These are phyloP conservation scores for Pungitius pungitius DNA, from an alignment of 2,113 vertebrate species.

Conservation along the genomic window DNA sequence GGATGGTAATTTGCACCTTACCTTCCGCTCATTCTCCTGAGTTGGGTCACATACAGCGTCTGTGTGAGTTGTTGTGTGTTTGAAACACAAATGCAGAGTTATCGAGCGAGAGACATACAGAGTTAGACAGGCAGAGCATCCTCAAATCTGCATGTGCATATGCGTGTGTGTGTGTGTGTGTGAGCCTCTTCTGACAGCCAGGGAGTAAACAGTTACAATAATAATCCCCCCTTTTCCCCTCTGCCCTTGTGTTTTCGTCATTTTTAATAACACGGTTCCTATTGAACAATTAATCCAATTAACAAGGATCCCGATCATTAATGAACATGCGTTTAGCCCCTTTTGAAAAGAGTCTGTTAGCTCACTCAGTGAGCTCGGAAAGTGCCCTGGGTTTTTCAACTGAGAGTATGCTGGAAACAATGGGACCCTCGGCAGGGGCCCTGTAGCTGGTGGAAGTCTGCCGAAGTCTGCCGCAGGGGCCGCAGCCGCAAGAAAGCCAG, in stretches of 20 bases:
- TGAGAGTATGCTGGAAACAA: conserved; percentile 63
- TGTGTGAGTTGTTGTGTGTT: conserved; percentile 46
- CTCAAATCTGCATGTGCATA: conserved; percentile 8
- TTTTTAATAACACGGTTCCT: conserved; percentile 82
- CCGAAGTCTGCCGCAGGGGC: conserved; percentile 55
- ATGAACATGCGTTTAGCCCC: conserved; percentile 74
- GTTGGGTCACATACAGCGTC: conserved; percentile 45
- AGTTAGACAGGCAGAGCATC: conserved; percentile 26
- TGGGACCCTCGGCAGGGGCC: conserved; percentile 46
- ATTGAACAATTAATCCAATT: conserved; percentile 85
- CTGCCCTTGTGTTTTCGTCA: conserved; percentile 77
- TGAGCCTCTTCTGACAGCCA: conserved; percentile 48
- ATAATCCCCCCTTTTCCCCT: conserved; percentile 73
- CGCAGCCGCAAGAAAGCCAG: conserved; percentile 36
- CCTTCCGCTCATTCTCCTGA: conserved; percentile 48
- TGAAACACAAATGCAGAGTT: conserved; percentile 38
- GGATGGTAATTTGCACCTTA: conserved; percentile 71
- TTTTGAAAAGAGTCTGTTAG: conserved; percentile 74
- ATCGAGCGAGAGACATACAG: conserved; percentile 11
- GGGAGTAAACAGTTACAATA: conserved; percentile 66
- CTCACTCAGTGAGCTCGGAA: conserved; percentile 58
- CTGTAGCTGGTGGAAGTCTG: conserved; percentile 25
- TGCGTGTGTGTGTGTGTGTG: conserved; percentile 12
- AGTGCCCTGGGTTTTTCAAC: conserved; percentile 63
- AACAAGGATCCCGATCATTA: conserved; percentile 78